These are phyloP conservation scores for Papilio elwesi DNA, from an alignment of 2,888 invertebrate species.

Conservation along the genomic window DNA sequence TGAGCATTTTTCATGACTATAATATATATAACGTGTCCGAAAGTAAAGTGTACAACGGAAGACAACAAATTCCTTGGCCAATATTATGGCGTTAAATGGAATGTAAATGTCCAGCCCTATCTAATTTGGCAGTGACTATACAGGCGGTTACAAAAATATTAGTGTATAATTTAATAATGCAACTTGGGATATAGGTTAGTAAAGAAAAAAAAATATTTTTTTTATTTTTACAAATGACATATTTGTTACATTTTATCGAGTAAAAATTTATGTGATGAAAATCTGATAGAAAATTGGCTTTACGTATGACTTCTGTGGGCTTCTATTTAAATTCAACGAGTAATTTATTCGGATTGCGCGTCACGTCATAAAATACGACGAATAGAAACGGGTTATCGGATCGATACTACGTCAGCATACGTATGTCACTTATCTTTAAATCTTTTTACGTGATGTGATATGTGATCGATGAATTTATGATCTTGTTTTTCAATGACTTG, in stretches of 20 bases:
- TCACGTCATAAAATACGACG: conserved; percentile 27
- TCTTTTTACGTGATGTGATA: neutral
- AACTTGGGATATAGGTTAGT: no score
- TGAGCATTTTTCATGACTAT: no score
- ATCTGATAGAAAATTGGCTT: neutral
- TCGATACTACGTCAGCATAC: conserved; percentile 22
- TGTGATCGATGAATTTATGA: conserved; percentile 21
- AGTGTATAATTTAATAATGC: no score
- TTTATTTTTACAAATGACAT: neutral
- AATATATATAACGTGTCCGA: no score
- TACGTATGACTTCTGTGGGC: neutral
- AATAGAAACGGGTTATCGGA: conserved; percentile 27
- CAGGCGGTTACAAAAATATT: no score
- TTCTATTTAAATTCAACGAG: conserved; percentile 28
- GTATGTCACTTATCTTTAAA: conserved; percentile 24
- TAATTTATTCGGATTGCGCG: conserved; percentile 19
- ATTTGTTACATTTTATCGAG: neutral
- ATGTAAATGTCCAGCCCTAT: no score
- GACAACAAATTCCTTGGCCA: no score
- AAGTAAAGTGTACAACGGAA: no score
- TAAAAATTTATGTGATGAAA: neutral
- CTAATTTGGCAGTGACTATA: no score
- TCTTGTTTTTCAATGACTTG: neutral
- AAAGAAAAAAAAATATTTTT: no score
- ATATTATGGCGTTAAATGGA: no score